These are phyloP conservation scores for Zaprionus tsacasi DNA, from an alignment of 1,140 invertebrate genomes.

Conservation along the genomic window DNA sequence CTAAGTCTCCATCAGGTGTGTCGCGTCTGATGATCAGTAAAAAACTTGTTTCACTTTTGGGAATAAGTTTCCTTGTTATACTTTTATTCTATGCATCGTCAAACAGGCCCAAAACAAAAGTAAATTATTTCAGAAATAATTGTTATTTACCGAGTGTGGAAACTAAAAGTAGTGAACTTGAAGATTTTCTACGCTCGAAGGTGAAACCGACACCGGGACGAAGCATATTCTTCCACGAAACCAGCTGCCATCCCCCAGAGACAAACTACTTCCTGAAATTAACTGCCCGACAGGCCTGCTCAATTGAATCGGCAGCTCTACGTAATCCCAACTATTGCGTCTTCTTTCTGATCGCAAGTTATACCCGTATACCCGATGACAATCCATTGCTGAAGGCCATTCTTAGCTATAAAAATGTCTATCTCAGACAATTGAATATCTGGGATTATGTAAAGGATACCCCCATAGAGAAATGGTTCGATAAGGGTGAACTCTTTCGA, in stretches of 20 bases:
- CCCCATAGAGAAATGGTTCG: constrained; percentile 87
- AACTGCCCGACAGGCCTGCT: constrained; percentile 87
- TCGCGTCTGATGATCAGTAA: no score
- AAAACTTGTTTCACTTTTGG: no score
- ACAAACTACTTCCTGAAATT: constrained; percentile 57
- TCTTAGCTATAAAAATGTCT: constrained; percentile 86
- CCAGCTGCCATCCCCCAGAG: constrained; percentile 80
- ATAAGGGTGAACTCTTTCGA: constrained; percentile 85
- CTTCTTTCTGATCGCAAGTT: constrained; percentile 86
- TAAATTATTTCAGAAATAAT: no score
- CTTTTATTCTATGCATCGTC: no score
- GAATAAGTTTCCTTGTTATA: no score
- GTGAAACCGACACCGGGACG: constrained; percentile 80
- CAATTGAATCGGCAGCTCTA: constrained; percentile 88
- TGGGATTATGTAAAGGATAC: constrained; percentile 86
- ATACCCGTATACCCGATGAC: constrained; percentile 49
- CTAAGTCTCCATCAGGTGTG: no score
- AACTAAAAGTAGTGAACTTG: constrained; percentile 12
- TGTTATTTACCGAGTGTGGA: no score
- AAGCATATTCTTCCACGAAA: constrained; percentile 87
- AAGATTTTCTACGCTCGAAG: constrained; percentile 57
- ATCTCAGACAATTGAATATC: constrained; percentile 86
- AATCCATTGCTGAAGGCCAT: constrained; percentile 66
- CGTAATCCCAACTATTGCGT: constrained; percentile 86
- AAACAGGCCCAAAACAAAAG: no score